Evolutionary conservation across 1,140 invertebrate species (phyloP), one percentile per base, ranked within the genome.

Genomic region (Neodiprion lecontei): DNA sequence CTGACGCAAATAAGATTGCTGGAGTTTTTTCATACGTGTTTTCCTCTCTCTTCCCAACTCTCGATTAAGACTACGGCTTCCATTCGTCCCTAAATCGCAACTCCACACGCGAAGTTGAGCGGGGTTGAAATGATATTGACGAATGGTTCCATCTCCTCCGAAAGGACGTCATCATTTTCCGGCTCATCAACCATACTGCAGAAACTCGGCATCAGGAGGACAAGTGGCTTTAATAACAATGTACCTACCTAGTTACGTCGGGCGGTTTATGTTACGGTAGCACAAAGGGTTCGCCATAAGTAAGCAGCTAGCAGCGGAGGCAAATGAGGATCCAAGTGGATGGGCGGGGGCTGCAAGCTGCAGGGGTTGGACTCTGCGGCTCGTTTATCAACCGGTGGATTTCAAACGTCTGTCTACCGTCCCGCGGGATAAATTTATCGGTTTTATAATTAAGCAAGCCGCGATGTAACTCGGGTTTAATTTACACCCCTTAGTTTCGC

Each of bases 401-500:
- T 84, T 77, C 79, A 74, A 73, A 77, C 76, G 83, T 82, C 82
- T 83, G 77, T 79, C 78, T 76, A 67, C 17, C 74, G 80, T 80
- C 76, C 75, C 80, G 49, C 78, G 73, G 73, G 80, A 85, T 83
- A 79, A 85, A 88, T 87, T 87, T 85, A 86, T 87, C 80, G 82
- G 84, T 84, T 86, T 86, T 83, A 86, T 86, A 88, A 88, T 88
- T 87, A 87, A 86, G 81, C 80, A 77, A 83, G 74, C 73, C 67
- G 53, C 69, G 23, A 69, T 75, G 67, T 80, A 78, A 79, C 78
- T 81, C 74, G 71, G 72, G 65, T 72, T 72, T 84, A 81, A 84
- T 82, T 85, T 83, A 83, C 81, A 79, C 79, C 78, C 78, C 71
- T 21, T 14, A 12, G 14, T 47, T 69, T 47, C 4, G 67, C 21